phyloP scores from a whole-genome alignment of 2,888 invertebrate species.

The Uropetala carovei region DNA sequence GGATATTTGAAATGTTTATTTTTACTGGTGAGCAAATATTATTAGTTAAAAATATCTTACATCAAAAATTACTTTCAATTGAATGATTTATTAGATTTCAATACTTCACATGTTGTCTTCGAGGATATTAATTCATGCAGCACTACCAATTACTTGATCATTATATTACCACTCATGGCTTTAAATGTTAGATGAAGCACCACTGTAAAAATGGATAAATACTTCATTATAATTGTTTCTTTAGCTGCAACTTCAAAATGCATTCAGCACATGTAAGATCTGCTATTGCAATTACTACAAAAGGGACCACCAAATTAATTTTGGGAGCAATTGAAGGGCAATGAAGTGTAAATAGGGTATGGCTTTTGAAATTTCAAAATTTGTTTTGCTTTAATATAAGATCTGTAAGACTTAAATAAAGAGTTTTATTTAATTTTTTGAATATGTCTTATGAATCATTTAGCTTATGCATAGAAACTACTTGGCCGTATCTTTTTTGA shows the following conservation, averaged over 20 bases:
- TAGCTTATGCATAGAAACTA: too few relatives aligned
- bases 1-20: not conserved
- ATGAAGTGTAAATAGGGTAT: conserved; percentile 38
- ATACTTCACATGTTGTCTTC: not conserved
- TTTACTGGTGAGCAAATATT: not conserved
- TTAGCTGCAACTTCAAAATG: not conserved
- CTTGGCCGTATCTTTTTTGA: too few relatives aligned
- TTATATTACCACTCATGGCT: not conserved
- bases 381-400: conserved; percentile 57
- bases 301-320: conserved; percentile 57
- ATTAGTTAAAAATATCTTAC: not conserved
- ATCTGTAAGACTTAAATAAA: conserved; percentile 53
- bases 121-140: too few relatives aligned
- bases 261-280: not conserved
- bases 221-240: not conserved
- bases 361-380: conserved; percentile 58
- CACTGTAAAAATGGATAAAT: not conserved
- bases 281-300: conserved; percentile 19
- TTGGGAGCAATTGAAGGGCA: conserved; percentile 43
- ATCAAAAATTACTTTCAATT: not conserved
- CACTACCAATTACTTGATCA: not conserved
- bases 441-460: not conserved
- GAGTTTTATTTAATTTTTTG: conserved; percentile 59
- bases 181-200: not conserved
- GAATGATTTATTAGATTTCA: not conserved